Base-by-base conservation (phyloP, 1,140 invertebrate genomes). In the Cydia fagiglandana region DNA sequence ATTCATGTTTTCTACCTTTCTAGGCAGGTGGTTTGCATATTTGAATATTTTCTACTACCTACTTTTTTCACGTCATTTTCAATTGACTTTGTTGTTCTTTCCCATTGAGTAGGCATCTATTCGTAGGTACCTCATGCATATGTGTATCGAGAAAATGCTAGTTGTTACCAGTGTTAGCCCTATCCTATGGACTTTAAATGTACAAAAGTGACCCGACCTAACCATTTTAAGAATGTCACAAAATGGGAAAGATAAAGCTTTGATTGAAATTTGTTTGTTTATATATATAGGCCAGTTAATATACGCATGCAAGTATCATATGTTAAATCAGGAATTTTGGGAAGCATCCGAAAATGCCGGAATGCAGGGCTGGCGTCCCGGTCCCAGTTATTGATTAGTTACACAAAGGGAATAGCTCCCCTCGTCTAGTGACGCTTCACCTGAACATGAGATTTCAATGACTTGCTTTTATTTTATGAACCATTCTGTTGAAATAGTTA, bases 381-480 rank as follows among this genome's bases (percentile, higher is more conserved):
- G 64, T 56, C 61, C 73, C 75, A 73, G 41, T 34, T 81, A 81
- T 80, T 81, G 80, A 81, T 80, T 78, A 70, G 66, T 70, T 70
- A 76, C 74, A 73, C 78, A 81, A 77, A 78, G 80, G 80, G 76
- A 78, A 77, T 77, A 75, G 76, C 73, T 76, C 76, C 76, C 77
- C 77, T 77, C 75, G 76, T 79, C 74, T 77, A 77, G 75, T 47
- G 38, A 75, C 47, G 20, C 17, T 50, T 76, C 76, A 77, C 73
- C 74, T 80, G 75, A 77, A 78, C 34, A 70, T 38, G 66, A 34
- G 30, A 70, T 75, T 75, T 75, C 30, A 45, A 70, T 70, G 73
- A 38, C 34, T 70, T 70, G 34, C 15, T 70, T 38, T 61, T 61
- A 24, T 61, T 61, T 61, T 61, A 24, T 53, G 50, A 53, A 17